Conservation (phyloP, 1,140 invertebrate genomes). For the Andrena cerasifolii region DNA sequence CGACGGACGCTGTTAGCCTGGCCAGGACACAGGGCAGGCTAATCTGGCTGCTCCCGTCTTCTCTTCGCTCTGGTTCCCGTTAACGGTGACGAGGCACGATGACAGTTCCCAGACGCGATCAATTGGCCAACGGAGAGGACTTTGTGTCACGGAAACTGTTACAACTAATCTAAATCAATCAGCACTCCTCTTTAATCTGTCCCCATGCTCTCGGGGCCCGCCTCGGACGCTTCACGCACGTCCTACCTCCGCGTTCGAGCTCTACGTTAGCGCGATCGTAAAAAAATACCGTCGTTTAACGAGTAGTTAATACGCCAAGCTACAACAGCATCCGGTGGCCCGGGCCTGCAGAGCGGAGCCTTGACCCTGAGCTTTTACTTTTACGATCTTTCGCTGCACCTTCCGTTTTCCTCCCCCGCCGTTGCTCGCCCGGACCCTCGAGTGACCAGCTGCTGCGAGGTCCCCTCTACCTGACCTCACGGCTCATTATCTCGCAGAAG, state of each 20-base stretch:
- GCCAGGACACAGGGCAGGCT: too few relatives aligned
- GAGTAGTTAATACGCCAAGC: constrained; percentile 49
- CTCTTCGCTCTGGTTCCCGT: neutral
- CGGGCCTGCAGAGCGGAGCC: constrained; percentile 14
- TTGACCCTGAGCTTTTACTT: constrained; percentile 12
- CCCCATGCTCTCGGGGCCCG: neutral
- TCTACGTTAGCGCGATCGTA: constrained; percentile 60
- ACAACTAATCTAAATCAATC: constrained; percentile 48
- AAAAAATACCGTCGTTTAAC: constrained; percentile 62
- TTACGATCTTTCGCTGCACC: constrained; percentile 21
- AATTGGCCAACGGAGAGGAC: neutral
- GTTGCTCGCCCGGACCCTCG: neutral
- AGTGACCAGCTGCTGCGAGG: neutral
- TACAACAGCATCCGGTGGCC: constrained; percentile 41
- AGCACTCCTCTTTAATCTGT: constrained; percentile 30
- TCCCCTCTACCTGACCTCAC: neutral
- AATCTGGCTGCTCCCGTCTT: neutral
- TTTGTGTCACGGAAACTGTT: constrained; percentile 17
- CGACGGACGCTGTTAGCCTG: neutral
- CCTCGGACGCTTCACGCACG: neutral
- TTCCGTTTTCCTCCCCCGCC: neutral
- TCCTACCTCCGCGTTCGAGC: too few relatives aligned
- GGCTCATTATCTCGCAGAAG: constrained; percentile 3
- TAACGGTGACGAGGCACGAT: neutral
- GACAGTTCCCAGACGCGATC: neutral